Base-by-base conservation (phyloP, 2,113 vertebrate species). In the Nansenia antarctica region DNA sequence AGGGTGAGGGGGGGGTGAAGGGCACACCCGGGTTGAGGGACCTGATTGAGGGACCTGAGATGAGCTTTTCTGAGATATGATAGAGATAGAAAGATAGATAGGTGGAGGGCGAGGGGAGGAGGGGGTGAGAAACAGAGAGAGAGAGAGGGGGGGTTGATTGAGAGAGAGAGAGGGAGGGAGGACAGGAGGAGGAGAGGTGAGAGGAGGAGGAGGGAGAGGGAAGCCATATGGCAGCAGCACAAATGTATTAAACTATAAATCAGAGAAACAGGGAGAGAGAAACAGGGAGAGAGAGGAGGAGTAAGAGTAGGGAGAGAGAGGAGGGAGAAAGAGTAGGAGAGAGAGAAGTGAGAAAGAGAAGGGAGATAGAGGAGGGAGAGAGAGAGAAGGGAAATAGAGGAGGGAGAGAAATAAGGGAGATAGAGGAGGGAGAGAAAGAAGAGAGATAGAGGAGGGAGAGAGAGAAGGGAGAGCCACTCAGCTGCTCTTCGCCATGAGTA, bases 241-340 rank as follows among this genome's bases (percentile, higher is more conserved):
- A 91, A 90, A 90, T 89, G 87, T 89, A 91, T 89, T 87, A 86
- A 86, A 86, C 85, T 86, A 89, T 91, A 89, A 91, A 91, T 89
- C 85, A 88, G 81, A 67, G n/a, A n/a, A n/a, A n/a, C n/a, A n/a
- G n/a, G n/a, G 22, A 32, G 29, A 53, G 60, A 35, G n/a, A n/a
- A n/a, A n/a, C n/a, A n/a, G n/a, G n/a, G n/a, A n/a, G n/a, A n/a
- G n/a, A n/a, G n/a, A n/a, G n/a, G n/a, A n/a, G n/a, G n/a, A n/a
- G n/a, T n/a, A n/a, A n/a, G n/a, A n/a, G n/a, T n/a, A n/a, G n/a
- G n/a, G n/a, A n/a, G n/a, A n/a, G n/a, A n/a, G n/a, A n/a, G n/a
- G n/a, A n/a, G n/a, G n/a, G n/a, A n/a, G n/a, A n/a, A n/a, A n/a
- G n/a, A n/a, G n/a, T n/a, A n/a, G n/a, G n/a, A n/a, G n/a, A n/a